phyloP scores from a whole-genome alignment of 2,888 invertebrate species.

The Iphiclides podalirius region DNA sequence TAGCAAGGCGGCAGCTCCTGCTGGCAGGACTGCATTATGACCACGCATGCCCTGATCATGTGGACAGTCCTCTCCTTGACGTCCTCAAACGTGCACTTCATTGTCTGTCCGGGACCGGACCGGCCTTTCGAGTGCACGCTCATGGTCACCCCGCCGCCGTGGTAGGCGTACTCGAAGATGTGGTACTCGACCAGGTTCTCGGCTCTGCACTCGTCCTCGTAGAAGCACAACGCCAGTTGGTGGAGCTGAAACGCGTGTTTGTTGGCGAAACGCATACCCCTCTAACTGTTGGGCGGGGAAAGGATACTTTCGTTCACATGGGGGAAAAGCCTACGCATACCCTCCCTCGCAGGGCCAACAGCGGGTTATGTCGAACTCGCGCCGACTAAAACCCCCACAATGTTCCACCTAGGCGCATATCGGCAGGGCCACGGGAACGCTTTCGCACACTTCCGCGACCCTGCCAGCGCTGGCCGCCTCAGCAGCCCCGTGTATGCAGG shows the following conservation, averaged over 20 bases:
- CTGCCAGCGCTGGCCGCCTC: too few species aligned
- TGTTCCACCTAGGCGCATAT: too few species aligned
- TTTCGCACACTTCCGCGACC: too few species aligned
- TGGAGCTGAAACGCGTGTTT: conserved; percentile 49
- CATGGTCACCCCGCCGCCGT: conserved; percentile 44
- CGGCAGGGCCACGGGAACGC: too few species aligned
- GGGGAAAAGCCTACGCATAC: too few species aligned
- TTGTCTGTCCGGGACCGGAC: conserved; percentile 28
- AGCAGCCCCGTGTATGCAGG: too few species aligned
- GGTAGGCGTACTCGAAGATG: conserved; percentile 58
- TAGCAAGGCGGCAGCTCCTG: conserved; percentile 37
- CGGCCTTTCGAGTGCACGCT: conserved; percentile 42
- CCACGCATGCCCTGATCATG: conserved; percentile 46
- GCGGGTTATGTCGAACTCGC: too few species aligned
- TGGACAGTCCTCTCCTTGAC: conserved; percentile 43
- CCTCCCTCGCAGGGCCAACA: too few species aligned
- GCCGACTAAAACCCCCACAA: too few species aligned
- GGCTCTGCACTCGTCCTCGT: conserved; percentile 48
- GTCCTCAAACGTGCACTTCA: conserved; percentile 46
- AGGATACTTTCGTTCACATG: too few species aligned
- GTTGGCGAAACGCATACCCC: too few species aligned
- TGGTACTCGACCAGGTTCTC: conserved; percentile 63
- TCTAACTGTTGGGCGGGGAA: too few species aligned
- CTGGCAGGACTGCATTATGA: conserved; percentile 42
- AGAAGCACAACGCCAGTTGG: conserved; percentile 61